Conservation (phyloP, 2,113 vertebrate species). For the Cyrtonyx montezumae region DNA sequence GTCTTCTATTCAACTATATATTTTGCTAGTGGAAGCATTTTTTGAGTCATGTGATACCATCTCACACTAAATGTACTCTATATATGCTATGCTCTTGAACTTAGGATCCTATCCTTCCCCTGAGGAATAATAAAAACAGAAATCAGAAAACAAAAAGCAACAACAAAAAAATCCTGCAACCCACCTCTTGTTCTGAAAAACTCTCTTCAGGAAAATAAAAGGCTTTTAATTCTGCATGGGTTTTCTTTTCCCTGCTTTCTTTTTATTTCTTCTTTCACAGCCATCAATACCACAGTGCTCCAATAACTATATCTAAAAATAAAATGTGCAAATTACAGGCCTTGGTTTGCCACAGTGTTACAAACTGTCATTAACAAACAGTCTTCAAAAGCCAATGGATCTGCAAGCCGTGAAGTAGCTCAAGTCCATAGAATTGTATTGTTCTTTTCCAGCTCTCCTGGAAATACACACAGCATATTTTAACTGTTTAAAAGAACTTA, state of each 20-base stretch:
- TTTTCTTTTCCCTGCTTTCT: constrained; percentile 5
- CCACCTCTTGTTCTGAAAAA: constrained; percentile 23
- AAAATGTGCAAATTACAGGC: constrained; percentile 64
- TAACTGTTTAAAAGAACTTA: neutral
- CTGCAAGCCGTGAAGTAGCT: neutral
- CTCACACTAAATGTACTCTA: constrained; percentile 17
- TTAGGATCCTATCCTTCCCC: neutral
- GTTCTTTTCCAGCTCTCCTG: neutral
- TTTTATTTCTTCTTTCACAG: constrained; percentile 46
- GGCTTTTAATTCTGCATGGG: constrained; percentile 24
- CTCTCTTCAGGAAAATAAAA: constrained; percentile 57
- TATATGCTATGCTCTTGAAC: constrained; percentile 22
- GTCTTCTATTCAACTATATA: constrained; percentile 9
- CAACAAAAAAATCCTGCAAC: neutral
- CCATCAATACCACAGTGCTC: constrained; percentile 20
- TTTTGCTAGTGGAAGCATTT: constrained; percentile 41
- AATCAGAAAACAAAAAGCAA: too few relatives aligned
- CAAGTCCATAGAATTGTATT: neutral
- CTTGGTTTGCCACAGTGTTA: constrained; percentile 24
- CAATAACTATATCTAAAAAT: constrained; percentile 68
- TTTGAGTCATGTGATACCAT: constrained; percentile 22
- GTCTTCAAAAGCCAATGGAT: constrained; percentile 2
- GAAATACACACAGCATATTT: neutral
- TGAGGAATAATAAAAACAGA: neutral
- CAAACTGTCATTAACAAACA: constrained; percentile 50